Conservation (phyloP, 2,113 vertebrate genomes). For the Chamaetylas fuelleborni region DNA sequence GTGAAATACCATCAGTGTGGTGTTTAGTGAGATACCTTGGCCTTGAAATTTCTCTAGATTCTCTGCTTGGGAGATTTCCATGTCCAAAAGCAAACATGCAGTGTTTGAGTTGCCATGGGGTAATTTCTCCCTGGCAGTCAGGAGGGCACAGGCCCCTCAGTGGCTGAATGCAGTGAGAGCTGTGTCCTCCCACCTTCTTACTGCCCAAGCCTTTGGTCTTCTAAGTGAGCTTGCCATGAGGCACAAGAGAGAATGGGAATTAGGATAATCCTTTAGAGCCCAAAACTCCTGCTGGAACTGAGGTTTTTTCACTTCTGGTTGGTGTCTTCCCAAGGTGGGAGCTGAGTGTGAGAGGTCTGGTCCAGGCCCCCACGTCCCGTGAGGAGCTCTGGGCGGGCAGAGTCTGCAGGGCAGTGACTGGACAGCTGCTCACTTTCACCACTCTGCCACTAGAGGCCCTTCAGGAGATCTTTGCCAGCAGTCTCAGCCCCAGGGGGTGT, state of each 20-base stretch:
- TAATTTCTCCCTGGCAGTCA: background rate
- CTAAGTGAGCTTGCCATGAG: background rate
- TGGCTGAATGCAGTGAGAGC: background rate
- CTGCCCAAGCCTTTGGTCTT: background rate
- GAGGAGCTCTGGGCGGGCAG: background rate
- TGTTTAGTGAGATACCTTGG: background rate
- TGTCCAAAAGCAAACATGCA: background rate
- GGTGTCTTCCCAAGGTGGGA: background rate
- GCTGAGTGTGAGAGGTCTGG: background rate
- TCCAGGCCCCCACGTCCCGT: background rate
- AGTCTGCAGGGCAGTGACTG: background rate
- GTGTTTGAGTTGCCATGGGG: background rate
- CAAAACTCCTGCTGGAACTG: background rate
- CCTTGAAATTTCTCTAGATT: background rate
- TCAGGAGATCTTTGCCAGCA: rapidly evolving
- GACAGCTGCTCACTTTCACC: background rate
- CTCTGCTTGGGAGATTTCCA: background rate
- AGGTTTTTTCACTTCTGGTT: background rate
- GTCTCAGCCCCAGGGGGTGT: background rate
- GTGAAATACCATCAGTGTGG: background rate
- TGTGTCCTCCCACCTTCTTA: rapidly evolving
- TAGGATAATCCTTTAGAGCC: background rate
- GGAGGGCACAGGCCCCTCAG: background rate
- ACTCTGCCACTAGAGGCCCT: background rate
- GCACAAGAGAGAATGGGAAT: background rate